Evolutionary conservation across 1,140 invertebrate genomes (phyloP).

Genomic region (Heliconius melpomene): DNA sequence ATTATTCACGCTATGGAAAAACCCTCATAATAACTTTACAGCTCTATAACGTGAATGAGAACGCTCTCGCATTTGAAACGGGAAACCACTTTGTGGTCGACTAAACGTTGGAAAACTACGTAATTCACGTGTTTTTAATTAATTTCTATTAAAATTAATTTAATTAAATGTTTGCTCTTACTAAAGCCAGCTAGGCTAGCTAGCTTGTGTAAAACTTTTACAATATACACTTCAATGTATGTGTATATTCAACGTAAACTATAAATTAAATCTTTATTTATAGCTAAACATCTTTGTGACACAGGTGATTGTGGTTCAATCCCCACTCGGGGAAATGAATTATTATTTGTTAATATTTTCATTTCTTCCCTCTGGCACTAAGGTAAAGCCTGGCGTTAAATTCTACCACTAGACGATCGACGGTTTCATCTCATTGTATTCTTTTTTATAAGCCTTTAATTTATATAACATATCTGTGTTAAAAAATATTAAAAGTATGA

Average conservation of each 20-base stretch:
- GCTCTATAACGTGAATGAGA: conserved; percentile 12
- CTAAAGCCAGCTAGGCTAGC: background rate
- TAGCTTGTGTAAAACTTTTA: background rate
- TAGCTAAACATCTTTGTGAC: rapidly evolving
- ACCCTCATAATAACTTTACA: conserved; percentile 13
- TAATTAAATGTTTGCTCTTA: background rate
- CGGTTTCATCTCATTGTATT: no score
- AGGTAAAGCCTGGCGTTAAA: no score
- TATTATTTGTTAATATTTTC: no score
- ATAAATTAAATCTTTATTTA: background rate
- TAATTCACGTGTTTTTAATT: conserved; percentile 2
- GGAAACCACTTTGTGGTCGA: conserved; percentile 7
- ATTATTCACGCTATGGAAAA: conserved; percentile 9
- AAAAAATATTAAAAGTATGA: no score
- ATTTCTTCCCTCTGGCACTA: no score
- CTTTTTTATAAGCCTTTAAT: no score
- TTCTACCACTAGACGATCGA: no score
- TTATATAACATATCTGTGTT: no score
- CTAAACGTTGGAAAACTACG: conserved; percentile 12
- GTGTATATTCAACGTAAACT: background rate
- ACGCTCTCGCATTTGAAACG: conserved; percentile 8
- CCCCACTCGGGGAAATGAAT: no score
- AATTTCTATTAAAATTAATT: background rate
- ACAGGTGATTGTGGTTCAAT: no score
- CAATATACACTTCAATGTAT: background rate